Percentiles rank a stretch among this genome's conserved stretches.
These are phyloP conservation scores for Oligia fasciuncula DNA, from an alignment of 2,888 invertebrate genomes.

Conservation along the genomic window DNA sequence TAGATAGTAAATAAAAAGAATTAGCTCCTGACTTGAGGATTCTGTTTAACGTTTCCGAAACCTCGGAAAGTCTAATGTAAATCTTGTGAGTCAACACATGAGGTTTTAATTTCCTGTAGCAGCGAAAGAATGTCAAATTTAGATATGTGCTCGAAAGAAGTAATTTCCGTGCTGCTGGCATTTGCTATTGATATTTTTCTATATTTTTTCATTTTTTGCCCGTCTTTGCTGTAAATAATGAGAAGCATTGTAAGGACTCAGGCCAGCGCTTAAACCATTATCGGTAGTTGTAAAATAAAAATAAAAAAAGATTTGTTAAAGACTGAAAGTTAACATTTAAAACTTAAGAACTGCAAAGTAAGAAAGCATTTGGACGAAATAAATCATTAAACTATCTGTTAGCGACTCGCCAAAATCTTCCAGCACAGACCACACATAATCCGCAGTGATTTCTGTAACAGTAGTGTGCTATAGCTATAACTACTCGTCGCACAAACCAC, in stretches of 20 bases:
- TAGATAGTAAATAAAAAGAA: no score
- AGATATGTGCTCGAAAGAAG: not conserved
- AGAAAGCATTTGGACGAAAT: not conserved
- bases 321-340: no score
- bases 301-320: no score
- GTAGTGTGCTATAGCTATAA: constrained; percentile 43
- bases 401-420: constrained; percentile 4
- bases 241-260: not conserved
- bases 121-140: constrained; percentile 1
- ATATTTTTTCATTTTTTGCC: not conserved
- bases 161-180: constrained; percentile 7
- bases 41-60: not conserved
- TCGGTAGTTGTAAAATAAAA: not conserved
- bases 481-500: constrained; percentile 29
- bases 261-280: not conserved
- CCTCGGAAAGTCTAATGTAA: not conserved
- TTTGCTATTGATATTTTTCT: not conserved
- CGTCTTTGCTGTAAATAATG: not conserved
- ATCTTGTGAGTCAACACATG: no score
- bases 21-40: not conserved
- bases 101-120: constrained; percentile 32
- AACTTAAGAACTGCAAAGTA: not conserved
- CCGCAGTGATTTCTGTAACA: constrained; percentile 55
- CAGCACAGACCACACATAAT: constrained; percentile 42
- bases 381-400: not conserved